Conservation (phyloP, 2,113 vertebrate species). For the Lycaon pictus region DNA sequence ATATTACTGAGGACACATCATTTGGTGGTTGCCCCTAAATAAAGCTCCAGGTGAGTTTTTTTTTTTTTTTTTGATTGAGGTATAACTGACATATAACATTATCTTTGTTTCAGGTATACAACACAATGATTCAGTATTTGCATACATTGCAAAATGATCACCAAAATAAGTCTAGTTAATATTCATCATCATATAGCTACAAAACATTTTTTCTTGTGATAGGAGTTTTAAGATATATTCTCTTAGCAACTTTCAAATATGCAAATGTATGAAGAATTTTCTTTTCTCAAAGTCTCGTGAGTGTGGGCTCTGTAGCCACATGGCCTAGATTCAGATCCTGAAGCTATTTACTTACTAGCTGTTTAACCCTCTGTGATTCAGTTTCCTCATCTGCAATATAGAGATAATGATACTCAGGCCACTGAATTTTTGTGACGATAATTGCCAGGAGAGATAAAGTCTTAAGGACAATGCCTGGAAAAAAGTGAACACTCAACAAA, state of each 20-base stretch:
- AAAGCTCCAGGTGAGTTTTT: neutral
- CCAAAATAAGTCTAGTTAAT: neutral
- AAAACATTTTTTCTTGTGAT: neutral
- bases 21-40: neutral
- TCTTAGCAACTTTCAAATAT: neutral
- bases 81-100: neutral
- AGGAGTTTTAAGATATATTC: neutral
- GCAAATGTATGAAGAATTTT: neutral
- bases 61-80: neutral
- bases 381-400: neutral
- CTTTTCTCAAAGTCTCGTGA: neutral
- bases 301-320: neutral
- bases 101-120: neutral
- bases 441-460: neutral
- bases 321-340: neutral
- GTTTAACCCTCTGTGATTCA: neutral
- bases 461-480: neutral
- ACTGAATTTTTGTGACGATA: neutral
- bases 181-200: neutral
- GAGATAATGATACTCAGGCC: neutral
- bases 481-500: neutral
- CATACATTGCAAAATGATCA: neutral
- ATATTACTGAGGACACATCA: neutral
- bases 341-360: neutral
- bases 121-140: neutral